Conservation (phyloP, 2,113 vertebrate species). For the Plectropomus leopardus region DNA sequence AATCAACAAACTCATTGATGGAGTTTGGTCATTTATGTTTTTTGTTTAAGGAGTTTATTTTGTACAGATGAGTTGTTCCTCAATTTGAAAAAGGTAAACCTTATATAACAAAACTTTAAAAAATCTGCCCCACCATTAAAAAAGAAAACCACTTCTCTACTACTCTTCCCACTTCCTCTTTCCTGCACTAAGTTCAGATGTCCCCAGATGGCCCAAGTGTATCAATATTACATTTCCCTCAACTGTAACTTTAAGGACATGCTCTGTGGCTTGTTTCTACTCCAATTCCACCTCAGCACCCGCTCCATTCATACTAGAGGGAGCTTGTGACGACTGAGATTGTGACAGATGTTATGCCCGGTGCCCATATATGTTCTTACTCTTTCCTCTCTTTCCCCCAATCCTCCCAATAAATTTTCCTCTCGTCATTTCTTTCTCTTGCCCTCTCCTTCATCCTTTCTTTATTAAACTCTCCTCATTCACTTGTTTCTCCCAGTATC, state of each 20-base stretch:
- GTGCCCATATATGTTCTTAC: not conserved
- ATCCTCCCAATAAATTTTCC: not conserved
- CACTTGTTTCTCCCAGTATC: not conserved
- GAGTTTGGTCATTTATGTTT: too few relatives aligned
- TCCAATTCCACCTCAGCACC: slow-evolving; percentile 5
- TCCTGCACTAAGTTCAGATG: slow-evolving; percentile 9
- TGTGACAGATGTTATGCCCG: slow-evolving; percentile 35
- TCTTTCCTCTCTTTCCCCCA: not conserved
- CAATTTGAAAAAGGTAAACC: not conserved
- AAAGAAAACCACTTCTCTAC: not conserved
- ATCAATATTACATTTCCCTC: slow-evolving; percentile 58
- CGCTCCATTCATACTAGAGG: slow-evolving; percentile 2
- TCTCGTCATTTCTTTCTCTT: slow-evolving; percentile 5
- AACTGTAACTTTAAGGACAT: slow-evolving; percentile 34
- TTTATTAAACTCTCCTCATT: slow-evolving; percentile 6
- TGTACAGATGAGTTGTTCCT: not conserved
- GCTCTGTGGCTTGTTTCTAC: slow-evolving; percentile 27
- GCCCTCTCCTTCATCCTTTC: slow-evolving; percentile 5
- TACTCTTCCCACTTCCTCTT: not conserved
- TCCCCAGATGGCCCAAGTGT: slow-evolving; percentile 31
- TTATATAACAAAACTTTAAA: too few relatives aligned
- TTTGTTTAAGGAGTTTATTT: not conserved
- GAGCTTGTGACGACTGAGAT: slow-evolving; percentile 26
- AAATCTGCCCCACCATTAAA: not conserved
- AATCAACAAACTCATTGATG: not conserved